A percentile compares a stretch with the other conserved stretches of the same genome.
phyloP scores from a whole-genome alignment of 2,888 invertebrate species.

The Chrysolina americana region DNA sequence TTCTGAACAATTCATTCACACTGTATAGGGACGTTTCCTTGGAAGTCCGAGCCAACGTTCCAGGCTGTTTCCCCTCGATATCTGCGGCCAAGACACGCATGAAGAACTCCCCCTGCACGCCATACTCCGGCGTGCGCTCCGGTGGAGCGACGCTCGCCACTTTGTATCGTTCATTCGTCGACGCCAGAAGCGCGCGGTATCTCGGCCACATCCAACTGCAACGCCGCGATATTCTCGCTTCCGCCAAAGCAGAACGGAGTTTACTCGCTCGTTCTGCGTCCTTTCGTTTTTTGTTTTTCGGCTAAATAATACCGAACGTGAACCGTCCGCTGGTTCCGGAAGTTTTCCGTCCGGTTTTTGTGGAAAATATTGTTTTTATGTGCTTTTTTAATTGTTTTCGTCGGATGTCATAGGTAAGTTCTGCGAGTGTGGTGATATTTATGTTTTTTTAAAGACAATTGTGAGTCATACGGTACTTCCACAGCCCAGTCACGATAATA shows the following conservation, averaged over 20 bases:
- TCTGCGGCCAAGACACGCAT: constrained; percentile 51
- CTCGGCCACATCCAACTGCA: neutral
- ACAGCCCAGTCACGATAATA: neutral
- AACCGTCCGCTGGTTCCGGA: neutral
- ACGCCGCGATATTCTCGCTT: neutral
- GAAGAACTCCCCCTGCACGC: constrained; percentile 53
- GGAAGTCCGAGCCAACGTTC: constrained; percentile 23
- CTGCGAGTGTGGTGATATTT: neutral
- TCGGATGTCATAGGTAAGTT: neutral
- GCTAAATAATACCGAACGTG: neutral
- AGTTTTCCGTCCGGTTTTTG: neutral
- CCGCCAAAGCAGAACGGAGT: neutral
- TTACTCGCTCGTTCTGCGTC: neutral
- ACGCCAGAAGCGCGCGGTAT: constrained; percentile 26
- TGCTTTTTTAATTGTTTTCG: neutral
- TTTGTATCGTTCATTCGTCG: constrained; percentile 34
- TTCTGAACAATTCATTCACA: neutral
- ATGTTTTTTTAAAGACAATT: neutral
- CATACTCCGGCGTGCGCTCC: constrained; percentile 22
- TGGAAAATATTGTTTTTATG: neutral
- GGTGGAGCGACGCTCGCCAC: constrained; percentile 36
- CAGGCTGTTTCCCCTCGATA: constrained; percentile 27
- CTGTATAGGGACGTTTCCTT: neutral
- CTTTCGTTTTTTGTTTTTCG: neutral
- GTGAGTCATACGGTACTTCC: neutral